Percentiles rank a stretch among this genome's conserved stretches.
Conservation (phyloP, 2,797 vertebrate species). For the Bovichtus diacanthus region DNA sequence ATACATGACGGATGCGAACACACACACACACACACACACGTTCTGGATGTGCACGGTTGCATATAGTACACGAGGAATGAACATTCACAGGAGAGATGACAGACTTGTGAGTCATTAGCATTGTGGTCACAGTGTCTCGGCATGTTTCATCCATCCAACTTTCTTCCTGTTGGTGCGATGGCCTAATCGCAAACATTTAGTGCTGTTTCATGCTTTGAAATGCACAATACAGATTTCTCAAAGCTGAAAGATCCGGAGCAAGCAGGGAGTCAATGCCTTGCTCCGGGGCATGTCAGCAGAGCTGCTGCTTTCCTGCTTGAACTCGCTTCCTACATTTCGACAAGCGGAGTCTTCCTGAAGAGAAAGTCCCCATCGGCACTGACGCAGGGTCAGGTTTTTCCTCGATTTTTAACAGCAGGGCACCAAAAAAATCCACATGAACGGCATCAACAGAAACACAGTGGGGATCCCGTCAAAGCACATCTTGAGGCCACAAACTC, state of each 20-base stretch:
- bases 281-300: conserved; percentile 30
- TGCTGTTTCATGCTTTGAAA: conserved; percentile 18
- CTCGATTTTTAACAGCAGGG: conserved; percentile 17
- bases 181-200: conserved; percentile 36
- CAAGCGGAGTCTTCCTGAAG: conserved; percentile 26
- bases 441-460: conserved; percentile 20
- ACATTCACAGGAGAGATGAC: conserved; percentile 59
- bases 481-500: neutral
- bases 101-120: conserved; percentile 67
- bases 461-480: conserved; percentile 32
- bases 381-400: conserved; percentile 8
- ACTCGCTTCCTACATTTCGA: conserved; percentile 22
- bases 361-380: conserved; percentile 29
- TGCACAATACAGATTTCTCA: conserved; percentile 3
- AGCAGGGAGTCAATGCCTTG: neutral
- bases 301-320: conserved; percentile 2
- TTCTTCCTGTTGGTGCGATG: conserved; percentile 36
- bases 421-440: conserved; percentile 31
- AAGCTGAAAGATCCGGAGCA: neutral
- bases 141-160: conserved; percentile 57
- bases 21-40: conserved; percentile 12
- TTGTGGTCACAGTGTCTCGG: conserved; percentile 40
- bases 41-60: neutral
- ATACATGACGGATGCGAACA: neutral
- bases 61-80: conserved; percentile 35